A percentile compares a stretch with the other conserved stretches of the same genome.
Evolutionary conservation across 2,797 vertebrate species (phyloP).

Genomic region (Silurus aristotelis): DNA sequence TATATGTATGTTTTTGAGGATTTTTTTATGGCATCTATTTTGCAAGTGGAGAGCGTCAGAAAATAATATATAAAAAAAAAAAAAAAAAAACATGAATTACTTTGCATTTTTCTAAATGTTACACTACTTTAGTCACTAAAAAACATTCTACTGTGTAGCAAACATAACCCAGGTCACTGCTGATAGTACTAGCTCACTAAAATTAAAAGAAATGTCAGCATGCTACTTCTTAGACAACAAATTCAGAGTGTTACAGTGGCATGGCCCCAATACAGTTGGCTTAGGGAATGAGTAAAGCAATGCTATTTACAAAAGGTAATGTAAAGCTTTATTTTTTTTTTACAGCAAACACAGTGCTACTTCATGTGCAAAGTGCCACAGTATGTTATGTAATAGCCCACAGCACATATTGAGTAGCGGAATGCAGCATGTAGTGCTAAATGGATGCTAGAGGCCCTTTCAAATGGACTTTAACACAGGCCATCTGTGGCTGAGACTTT

Average conservation of each 20-base stretch:
- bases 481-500: slow-evolving; percentile 36
- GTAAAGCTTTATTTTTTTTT: background rate
- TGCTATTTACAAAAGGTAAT: background rate
- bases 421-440: slow-evolving; percentile 33
- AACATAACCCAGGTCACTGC: background rate
- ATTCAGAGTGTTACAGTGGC: slow-evolving; percentile 30
- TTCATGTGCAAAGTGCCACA: slow-evolving; percentile 34
- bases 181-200: background rate
- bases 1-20: background rate
- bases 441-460: slow-evolving; percentile 32
- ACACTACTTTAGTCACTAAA: background rate
- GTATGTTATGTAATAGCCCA: slow-evolving; percentile 37
- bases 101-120: background rate
- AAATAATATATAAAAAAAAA: background rate
- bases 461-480: slow-evolving; percentile 51
- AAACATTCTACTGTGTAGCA: slow-evolving; percentile 3
- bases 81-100: background rate
- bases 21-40: background rate
- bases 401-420: slow-evolving; percentile 14
- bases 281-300: background rate
- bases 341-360: slow-evolving; percentile 22
- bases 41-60: background rate
- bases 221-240: slow-evolving; percentile 23
- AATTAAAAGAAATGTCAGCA: background rate
- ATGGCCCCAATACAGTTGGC: slow-evolving; percentile 3